phyloP scores from a whole-genome alignment of 2,888 invertebrate species.

The Ectobius pallidus region DNA sequence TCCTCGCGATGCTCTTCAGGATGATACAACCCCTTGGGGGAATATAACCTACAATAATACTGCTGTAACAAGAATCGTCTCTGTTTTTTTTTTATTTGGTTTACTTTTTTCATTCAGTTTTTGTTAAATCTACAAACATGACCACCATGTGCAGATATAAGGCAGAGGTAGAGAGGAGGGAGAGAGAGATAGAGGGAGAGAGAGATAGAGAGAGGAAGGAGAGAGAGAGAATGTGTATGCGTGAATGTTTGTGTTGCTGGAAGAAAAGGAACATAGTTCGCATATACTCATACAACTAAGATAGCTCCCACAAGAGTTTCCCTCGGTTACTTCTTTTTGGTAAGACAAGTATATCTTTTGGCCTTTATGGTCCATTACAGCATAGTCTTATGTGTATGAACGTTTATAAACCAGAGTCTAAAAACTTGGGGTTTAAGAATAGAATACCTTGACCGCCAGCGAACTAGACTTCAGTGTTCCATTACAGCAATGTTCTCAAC shows the following conservation, averaged over 20 bases:
- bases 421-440: too few species aligned
- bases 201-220: background rate
- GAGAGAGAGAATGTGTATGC: background rate
- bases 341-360: background rate
- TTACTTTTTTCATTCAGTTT: background rate
- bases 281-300: too few species aligned
- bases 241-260: too few species aligned
- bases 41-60: conserved; percentile 6
- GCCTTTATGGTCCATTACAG: conserved; percentile 1
- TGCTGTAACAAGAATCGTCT: background rate
- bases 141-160: background rate
- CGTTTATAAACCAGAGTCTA: background rate
- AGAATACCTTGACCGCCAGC: too few species aligned
- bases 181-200: too few species aligned
- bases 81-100: too few species aligned
- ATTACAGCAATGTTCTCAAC: too few species aligned
- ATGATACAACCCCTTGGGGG: background rate
- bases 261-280: too few species aligned
- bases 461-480: too few species aligned
- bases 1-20: background rate
- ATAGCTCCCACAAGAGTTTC: background rate
- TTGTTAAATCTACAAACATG: background rate
- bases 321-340: background rate
- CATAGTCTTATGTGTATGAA: background rate
- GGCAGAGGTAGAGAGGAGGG: too few species aligned